A percentile compares a stretch with the other conserved stretches of the same genome.
phyloP scores from a whole-genome alignment of 2,797 vertebrate genomes.

The Glossophaga mutica region DNA sequence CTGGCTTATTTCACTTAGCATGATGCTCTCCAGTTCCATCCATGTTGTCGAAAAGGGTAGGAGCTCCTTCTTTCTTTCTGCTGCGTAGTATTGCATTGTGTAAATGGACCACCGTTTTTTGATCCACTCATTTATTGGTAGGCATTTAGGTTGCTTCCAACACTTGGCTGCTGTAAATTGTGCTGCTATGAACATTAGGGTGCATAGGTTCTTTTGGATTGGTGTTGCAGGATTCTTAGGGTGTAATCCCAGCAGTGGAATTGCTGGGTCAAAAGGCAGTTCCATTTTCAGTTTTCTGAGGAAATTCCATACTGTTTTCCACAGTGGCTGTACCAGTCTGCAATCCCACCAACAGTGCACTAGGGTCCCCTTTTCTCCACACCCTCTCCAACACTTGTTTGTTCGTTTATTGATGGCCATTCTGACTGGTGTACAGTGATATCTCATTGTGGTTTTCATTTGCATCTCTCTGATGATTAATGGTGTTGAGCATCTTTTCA shows the following conservation, averaged over 20 bases:
- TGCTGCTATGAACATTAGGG: background rate
- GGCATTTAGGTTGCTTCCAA: background rate
- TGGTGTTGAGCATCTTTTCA: background rate
- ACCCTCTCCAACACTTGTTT: background rate
- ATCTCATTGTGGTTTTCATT: background rate
- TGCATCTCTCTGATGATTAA: background rate
- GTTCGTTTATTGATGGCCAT: background rate
- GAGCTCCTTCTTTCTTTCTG: background rate
- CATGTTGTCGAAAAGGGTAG: background rate
- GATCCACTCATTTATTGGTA: background rate
- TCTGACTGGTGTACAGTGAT: background rate
- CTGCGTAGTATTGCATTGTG: background rate
- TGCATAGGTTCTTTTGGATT: background rate
- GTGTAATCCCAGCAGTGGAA: background rate
- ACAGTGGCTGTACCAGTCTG: background rate
- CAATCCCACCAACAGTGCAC: background rate
- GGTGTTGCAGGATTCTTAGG: background rate
- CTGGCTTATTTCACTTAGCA: background rate
- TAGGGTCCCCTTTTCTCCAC: background rate
- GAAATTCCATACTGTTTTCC: background rate
- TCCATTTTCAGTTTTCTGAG: background rate
- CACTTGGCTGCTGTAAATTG: background rate
- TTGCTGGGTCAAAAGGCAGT: background rate
- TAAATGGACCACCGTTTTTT: background rate
- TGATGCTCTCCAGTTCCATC: background rate